Evolutionary conservation across 2,888 invertebrate species (phyloP), one percentile per base, ranked within the genome.

Genomic region (Aphidius colemani): DNA sequence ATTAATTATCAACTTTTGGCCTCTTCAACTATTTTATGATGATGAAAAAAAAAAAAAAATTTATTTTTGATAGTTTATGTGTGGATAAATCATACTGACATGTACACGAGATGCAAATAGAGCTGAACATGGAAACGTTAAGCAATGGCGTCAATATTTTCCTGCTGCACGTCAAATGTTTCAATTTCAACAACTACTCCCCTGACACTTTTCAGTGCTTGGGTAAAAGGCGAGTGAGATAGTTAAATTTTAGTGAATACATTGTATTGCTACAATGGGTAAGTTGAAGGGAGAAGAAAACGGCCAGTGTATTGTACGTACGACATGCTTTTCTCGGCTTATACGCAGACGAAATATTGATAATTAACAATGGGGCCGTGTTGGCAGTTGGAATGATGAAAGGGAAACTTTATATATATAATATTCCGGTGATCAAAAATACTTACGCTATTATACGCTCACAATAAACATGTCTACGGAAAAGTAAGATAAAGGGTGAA

Each of bases 101-200:
- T 30, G 30, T 30, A 30, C 3, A 30, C 4, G 30, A 48, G 46
- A 57, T 46, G 30, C 59, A 65, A 64, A 65, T 66, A 68, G 63
- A 64, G 58, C 11, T 58, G 62, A 46, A 65, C 51, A 62, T 56
- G 59, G 61, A 64, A 66, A 50, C 58, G 61, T 53, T 45, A 51
- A 48, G 53, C 49, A 56, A 63, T 61, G 59, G 67, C 65, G 65
- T 65, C 65, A 69, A 68, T 74, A 67, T 69, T 68, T 69, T 58
- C 67, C 59, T 67, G 66, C 71, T 73, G 74, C 74, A 75, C 73
- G 71, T 75, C 74, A 79, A 57, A 80, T 82, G 81, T 82, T 82
- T 82, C 82, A 82, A 81, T 82, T 82, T 82, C 83, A 82, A 82
- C 82, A 82, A 83, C 80, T 81, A 75, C 79, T 82, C 83, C 83